Percentiles rank a stretch among this genome's conserved stretches.
Conservation (phyloP, 2,888 invertebrate genomes). For the Zele albiditarsus region DNA sequence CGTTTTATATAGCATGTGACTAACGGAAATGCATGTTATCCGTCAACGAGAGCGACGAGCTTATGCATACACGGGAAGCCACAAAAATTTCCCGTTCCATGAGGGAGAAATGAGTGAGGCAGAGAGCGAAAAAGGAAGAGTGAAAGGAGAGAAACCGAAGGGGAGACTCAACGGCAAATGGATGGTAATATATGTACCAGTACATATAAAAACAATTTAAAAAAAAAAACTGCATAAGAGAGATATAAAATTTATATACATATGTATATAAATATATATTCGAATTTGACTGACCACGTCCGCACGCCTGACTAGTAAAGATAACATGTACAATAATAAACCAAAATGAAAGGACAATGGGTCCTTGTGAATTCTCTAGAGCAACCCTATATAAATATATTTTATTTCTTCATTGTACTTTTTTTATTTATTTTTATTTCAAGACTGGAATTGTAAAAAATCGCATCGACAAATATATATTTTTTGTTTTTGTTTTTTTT, state of each 20-base stretch:
- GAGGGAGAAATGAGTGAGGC: slow-evolving; percentile 13
- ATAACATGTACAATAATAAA: slow-evolving; percentile 41
- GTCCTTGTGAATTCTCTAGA: slow-evolving; percentile 46
- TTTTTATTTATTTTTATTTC: background rate
- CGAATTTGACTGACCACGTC: slow-evolving; percentile 27
- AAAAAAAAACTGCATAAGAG: background rate
- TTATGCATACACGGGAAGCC: slow-evolving; percentile 38
- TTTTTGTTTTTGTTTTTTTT: too few species aligned
- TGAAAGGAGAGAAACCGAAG: background rate
- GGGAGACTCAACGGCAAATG: background rate
- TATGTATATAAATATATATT: background rate
- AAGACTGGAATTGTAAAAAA: background rate
- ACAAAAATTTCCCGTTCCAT: slow-evolving; percentile 47
- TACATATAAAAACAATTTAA: background rate
- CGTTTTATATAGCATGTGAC: slow-evolving; percentile 42
- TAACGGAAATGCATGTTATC: slow-evolving; percentile 67
- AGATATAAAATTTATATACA: background rate
- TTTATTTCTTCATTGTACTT: background rate
- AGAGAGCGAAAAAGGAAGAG: background rate
- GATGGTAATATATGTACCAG: background rate
- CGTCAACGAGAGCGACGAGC: slow-evolving; percentile 50
- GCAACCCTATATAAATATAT: slow-evolving; percentile 8
- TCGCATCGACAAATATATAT: background rate
- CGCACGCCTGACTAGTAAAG: slow-evolving; percentile 38
- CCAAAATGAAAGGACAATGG: slow-evolving; percentile 46